These are phyloP conservation scores for Rhea pennata DNA, from an alignment of 2,113 vertebrate genomes.

Conservation along the genomic window DNA sequence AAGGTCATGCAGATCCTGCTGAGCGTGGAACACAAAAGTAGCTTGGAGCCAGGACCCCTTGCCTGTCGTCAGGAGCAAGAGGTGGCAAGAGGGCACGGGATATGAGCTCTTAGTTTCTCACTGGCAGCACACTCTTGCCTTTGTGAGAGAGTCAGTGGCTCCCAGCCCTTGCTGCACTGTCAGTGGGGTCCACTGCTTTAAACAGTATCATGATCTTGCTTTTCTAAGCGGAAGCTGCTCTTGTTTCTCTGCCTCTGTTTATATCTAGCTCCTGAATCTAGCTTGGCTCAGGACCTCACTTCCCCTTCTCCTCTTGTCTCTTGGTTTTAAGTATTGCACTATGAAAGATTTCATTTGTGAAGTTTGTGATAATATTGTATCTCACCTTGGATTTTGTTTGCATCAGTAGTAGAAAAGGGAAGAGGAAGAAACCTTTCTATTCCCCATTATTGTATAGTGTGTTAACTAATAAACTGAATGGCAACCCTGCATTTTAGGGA, in stretches of 20 bases:
- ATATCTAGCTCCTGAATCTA: neutral
- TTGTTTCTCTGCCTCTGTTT: neutral
- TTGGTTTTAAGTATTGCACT: neutral
- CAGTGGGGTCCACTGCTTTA: neutral
- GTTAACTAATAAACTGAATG: neutral
- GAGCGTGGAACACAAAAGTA: neutral
- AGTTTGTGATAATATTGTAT: neutral
- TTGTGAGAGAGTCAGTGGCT: neutral
- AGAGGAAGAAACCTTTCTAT: neutral
- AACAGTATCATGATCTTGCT: neutral
- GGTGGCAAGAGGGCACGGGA: neutral
- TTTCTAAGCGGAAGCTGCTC: neutral
- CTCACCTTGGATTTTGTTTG: neutral
- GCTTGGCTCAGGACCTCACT: neutral
- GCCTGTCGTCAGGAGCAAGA: neutral
- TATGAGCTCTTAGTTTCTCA: neutral
- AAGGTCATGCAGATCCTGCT: neutral
- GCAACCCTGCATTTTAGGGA: neutral
- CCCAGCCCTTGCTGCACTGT: neutral
- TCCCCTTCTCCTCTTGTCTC: neutral
- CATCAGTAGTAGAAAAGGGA: neutral
- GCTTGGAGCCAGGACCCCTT: neutral
- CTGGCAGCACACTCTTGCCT: fast-evolving
- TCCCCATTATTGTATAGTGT: neutral
- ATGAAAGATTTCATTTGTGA: neutral